Conservation (phyloP, 2,113 vertebrate species). For the Candoia aspera region DNA sequence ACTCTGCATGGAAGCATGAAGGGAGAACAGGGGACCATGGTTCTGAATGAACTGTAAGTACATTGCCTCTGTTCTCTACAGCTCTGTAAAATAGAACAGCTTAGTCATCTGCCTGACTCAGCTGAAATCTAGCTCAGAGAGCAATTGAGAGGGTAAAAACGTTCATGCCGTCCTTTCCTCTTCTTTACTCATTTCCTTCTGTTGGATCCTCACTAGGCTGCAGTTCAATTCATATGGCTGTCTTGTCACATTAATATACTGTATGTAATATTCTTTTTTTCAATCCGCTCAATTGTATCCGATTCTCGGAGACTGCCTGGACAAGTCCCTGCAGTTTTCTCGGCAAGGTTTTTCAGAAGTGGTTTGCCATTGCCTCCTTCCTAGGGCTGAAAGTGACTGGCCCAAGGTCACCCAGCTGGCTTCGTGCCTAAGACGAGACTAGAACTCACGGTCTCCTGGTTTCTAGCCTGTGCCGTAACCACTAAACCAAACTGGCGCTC, state of each 20-base stretch:
- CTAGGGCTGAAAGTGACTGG: too few relatives aligned
- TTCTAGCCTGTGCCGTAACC: too few relatives aligned
- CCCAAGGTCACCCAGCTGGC: too few relatives aligned
- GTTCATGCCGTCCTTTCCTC: not conserved
- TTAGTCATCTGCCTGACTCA: conserved; percentile 12
- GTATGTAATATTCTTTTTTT: too few relatives aligned
- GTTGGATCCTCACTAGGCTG: not conserved
- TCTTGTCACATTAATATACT: not conserved
- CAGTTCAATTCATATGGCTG: not conserved
- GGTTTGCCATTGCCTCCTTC: too few relatives aligned
- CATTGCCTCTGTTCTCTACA: not conserved
- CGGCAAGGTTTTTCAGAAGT: too few relatives aligned
- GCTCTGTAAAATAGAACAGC: not conserved
- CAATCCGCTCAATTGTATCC: too few relatives aligned
- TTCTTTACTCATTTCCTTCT: not conserved
- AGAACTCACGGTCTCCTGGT: too few relatives aligned
- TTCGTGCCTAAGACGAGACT: too few relatives aligned
- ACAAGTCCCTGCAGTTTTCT: too few relatives aligned
- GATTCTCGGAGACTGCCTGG: too few relatives aligned
- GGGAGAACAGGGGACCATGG: not conserved
- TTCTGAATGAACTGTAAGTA: conserved; percentile 37
- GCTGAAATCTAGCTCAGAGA: not conserved
- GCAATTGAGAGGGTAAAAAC: not conserved
- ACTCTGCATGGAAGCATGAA: conserved; percentile 11
- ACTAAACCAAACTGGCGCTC: too few relatives aligned